A percentile compares a stretch with the other conserved stretches of the same genome.
Conservation (phyloP, 2,113 vertebrate species). For the Sebastes schlegelii region DNA sequence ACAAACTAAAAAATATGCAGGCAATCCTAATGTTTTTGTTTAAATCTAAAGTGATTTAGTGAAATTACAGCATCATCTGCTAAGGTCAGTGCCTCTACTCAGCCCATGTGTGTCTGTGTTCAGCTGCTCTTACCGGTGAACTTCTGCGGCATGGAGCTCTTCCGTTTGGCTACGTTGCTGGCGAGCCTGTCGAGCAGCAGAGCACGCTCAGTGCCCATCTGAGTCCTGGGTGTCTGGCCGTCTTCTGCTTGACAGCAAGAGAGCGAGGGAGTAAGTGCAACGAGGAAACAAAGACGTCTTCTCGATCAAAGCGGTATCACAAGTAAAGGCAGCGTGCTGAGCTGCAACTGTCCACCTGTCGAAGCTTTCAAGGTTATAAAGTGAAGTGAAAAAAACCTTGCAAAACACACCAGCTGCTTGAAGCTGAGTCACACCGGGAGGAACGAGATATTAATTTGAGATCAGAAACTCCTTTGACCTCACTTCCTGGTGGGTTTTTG, state of each 20-base stretch:
- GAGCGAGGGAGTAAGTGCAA: background rate
- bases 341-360: constrained; percentile 23
- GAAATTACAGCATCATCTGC: background rate
- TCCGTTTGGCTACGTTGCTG: constrained; percentile 95
- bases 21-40: background rate
- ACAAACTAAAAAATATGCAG: background rate
- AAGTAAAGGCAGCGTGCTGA: background rate
- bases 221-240: constrained; percentile 86
- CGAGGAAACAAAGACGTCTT: constrained; percentile 28
- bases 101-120: background rate
- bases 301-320: background rate
- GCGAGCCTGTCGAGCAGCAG: constrained; percentile 94
- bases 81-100: background rate
- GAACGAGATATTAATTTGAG: constrained; percentile 56
- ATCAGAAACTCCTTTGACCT: constrained; percentile 67
- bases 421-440: constrained; percentile 16
- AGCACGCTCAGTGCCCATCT: constrained; percentile 93
- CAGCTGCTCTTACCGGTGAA: constrained; percentile 91
- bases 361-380: constrained; percentile 11
- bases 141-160: constrained; percentile 97
- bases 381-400: background rate
- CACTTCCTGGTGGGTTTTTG: constrained; percentile 67
- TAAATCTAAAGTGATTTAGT: background rate
- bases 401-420: constrained; percentile 8
- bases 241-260: constrained; percentile 75